Percentiles rank a stretch among this genome's conserved stretches.
phyloP scores from a whole-genome alignment of 2,888 invertebrate genomes.

The Cynaeus angustus region DNA sequence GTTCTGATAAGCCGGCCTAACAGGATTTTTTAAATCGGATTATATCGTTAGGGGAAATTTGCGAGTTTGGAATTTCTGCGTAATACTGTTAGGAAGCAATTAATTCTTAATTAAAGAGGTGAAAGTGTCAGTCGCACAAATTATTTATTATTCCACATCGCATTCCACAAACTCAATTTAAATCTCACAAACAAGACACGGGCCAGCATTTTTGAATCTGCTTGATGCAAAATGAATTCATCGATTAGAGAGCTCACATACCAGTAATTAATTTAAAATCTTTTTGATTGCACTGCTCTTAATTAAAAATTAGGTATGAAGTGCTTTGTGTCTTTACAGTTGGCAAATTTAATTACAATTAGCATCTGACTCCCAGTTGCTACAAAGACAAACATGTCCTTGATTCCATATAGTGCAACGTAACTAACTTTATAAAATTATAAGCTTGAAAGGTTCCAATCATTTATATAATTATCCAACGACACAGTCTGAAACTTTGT shows the following conservation, averaged over 20 bases:
- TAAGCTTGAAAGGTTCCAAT: conserved; percentile 13
- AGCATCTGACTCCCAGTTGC: conserved; percentile 18
- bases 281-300: conserved; percentile 5
- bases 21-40: conserved; percentile 51
- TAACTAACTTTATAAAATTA: conserved; percentile 30
- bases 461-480: conserved; percentile 17
- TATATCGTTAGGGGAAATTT: conserved; percentile 26
- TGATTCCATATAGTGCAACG: conserved; percentile 4
- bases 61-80: conserved; percentile 10
- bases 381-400: conserved; percentile 7
- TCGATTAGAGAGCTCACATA: not conserved
- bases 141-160: not conserved
- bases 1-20: conserved; percentile 36
- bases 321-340: conserved; percentile 12
- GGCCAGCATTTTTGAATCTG: no score
- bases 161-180: not conserved
- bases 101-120: conserved; percentile 19
- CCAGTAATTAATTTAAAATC: not conserved
- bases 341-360: conserved; percentile 31
- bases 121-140: not conserved
- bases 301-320: conserved; percentile 20
- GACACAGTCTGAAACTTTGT: conserved; percentile 10
- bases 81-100: conserved; percentile 7
- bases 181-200: no score
- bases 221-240: not conserved